These are phyloP conservation scores for Perca flavescens DNA, from an alignment of 2,113 vertebrate species.

Conservation along the genomic window DNA sequence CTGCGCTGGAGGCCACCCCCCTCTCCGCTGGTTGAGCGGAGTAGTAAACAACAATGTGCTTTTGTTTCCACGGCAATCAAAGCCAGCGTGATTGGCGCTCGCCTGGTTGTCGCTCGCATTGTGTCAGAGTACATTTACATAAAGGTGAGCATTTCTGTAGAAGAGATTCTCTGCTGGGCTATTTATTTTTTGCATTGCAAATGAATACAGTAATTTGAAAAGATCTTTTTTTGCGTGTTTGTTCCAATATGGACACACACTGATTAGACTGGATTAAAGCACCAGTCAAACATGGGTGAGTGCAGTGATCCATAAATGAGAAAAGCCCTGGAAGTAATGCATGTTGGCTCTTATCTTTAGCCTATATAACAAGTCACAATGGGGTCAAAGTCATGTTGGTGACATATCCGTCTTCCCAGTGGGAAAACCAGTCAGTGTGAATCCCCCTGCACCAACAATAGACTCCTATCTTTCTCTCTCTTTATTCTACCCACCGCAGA, in stretches of 20 bases:
- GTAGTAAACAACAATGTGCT: no score
- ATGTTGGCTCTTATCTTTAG: constrained; percentile 41
- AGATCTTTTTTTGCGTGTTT: not conserved
- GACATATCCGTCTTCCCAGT: constrained; percentile 59
- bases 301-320: constrained; percentile 9
- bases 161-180: no score
- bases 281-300: not conserved
- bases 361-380: constrained; percentile 41
- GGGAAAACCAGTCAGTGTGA: constrained; percentile 50
- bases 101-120: not conserved
- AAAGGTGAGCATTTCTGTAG: not conserved
- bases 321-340: not conserved
- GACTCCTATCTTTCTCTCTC: constrained; percentile 48
- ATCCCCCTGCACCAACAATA: constrained; percentile 38
- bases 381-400: constrained; percentile 46
- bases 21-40: no score
- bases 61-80: no score
- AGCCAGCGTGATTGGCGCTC: no score
- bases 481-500: constrained; percentile 29
- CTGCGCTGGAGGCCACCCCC: no score
- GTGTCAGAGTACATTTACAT: not conserved
- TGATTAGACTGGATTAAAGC: constrained; percentile 5
- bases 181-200: no score
- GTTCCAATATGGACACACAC: not conserved
- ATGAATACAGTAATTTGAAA: no score